phyloP scores from a whole-genome alignment of 2,888 invertebrate genomes.

The Acanthosepion lycidas region DNA sequence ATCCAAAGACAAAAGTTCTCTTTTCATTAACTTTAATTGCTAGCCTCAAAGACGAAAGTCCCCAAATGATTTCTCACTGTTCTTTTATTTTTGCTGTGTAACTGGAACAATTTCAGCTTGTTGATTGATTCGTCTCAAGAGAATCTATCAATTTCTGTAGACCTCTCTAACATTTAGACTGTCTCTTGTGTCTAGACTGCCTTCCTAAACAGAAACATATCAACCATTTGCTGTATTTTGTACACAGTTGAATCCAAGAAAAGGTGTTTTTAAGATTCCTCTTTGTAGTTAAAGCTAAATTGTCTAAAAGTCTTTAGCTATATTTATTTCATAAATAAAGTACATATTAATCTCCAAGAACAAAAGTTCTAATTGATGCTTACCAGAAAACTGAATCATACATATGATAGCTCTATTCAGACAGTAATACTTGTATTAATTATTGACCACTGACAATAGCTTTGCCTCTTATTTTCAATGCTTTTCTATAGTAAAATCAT shows the following conservation, averaged over 20 bases:
- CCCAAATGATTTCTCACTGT: neutral
- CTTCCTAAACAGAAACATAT: neutral
- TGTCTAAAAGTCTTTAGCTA: neutral
- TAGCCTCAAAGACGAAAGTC: no score
- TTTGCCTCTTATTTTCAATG: no score
- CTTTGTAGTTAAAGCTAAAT: neutral
- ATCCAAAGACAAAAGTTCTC: no score
- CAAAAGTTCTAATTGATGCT: neutral
- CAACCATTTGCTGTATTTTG: neutral
- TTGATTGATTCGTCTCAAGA: neutral
- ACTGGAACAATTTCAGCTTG: neutral
- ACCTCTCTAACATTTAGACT: neutral
- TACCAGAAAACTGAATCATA: no score
- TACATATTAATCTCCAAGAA: neutral
- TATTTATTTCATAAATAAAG: neutral
- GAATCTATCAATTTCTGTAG: neutral
- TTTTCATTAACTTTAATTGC: no score
- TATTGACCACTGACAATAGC: no score
- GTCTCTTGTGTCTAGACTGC: neutral
- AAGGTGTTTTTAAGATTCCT: neutral
- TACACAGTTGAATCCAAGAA: neutral
- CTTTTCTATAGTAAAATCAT: no score
- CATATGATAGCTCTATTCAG: no score
- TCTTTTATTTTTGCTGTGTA: neutral
- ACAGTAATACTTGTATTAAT: no score